Percentiles rank a stretch among this genome's conserved stretches.
phyloP scores from a whole-genome alignment of 1,140 invertebrate species.

The Ylistrum balloti region DNA sequence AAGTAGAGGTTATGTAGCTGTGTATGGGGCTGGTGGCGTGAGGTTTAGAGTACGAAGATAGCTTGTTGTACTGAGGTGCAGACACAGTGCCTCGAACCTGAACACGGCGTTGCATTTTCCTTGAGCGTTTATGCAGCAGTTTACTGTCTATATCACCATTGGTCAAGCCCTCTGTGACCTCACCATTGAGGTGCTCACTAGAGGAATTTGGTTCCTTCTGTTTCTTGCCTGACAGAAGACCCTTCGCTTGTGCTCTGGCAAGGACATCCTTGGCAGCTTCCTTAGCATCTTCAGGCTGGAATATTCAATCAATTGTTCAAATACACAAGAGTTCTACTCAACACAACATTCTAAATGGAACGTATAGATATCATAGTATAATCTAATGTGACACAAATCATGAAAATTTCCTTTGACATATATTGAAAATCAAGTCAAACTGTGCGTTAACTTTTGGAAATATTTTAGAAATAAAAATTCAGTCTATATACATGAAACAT shows the following conservation, averaged over 20 bases:
- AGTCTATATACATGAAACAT: no score
- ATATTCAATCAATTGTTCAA: slow-evolving; percentile 38
- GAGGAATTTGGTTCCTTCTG: slow-evolving; percentile 38
- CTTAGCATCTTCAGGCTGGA: slow-evolving; percentile 70
- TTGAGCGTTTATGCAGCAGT: slow-evolving; percentile 50
- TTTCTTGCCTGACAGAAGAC: slow-evolving; percentile 59
- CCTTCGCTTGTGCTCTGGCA: slow-evolving; percentile 67
- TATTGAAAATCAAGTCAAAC: no score
- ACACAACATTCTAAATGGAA: no score
- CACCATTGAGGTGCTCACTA: slow-evolving; percentile 50
- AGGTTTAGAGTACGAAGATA: slow-evolving; percentile 37
- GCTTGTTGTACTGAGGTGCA: neutral
- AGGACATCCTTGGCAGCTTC: slow-evolving; percentile 72
- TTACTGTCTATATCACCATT: slow-evolving; percentile 50
- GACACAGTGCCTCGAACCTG: slow-evolving; percentile 34
- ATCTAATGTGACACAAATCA: no score
- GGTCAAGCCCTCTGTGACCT: slow-evolving; percentile 34
- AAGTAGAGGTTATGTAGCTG: slow-evolving; percentile 45
- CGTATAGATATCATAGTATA: no score
- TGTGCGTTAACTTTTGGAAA: no score
- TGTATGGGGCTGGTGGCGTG: slow-evolving; percentile 51
- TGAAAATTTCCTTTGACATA: no score
- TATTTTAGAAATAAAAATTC: no score
- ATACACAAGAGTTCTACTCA: no score
- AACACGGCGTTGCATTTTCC: slow-evolving; percentile 44